Conservation (phyloP, 2,797 vertebrate genomes). For the Periophthalmus magnuspinnatus region DNA sequence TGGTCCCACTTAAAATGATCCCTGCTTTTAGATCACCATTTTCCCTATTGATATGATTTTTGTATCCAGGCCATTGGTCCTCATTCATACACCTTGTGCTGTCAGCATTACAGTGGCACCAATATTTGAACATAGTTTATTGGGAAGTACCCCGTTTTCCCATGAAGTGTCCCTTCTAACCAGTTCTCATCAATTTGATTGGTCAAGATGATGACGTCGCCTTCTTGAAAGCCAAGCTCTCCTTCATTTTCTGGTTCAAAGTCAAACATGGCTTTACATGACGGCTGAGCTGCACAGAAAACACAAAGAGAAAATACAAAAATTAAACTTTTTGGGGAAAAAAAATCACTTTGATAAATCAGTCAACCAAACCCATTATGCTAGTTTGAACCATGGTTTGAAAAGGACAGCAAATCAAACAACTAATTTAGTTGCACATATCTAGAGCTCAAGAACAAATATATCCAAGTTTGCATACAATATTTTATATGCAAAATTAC, state of each 20-base stretch:
- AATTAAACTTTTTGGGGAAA: not conserved
- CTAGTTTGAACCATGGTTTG: conserved; percentile 11
- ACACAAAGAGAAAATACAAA: conserved; percentile 11
- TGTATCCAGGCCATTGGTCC: conserved; percentile 15
- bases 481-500: not conserved
- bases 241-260: conserved; percentile 95
- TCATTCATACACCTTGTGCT: not conserved
- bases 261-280: conserved; percentile 94
- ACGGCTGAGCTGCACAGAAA: conserved; percentile 80
- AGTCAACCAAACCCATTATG: conserved; percentile 1
- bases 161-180: conserved; percentile 89
- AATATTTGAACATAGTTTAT: conserved; percentile 95
- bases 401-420: conserved; percentile 16
- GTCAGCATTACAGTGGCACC: conserved; percentile 87
- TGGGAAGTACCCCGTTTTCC: conserved; percentile 91
- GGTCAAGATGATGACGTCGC: conserved; percentile 91
- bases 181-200: conserved; percentile 97
- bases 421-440: not conserved
- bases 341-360: not conserved
- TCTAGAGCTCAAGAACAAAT: conserved; percentile 50
- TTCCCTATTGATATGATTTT: conserved; percentile 19
- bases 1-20: conserved; percentile 27
- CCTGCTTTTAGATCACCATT: conserved; percentile 27
- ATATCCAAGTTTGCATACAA: not conserved
- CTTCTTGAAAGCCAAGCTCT: conserved; percentile 92